Conservation (phyloP, 1,140 invertebrate species). For the Cardiocondyla obscurior region DNA sequence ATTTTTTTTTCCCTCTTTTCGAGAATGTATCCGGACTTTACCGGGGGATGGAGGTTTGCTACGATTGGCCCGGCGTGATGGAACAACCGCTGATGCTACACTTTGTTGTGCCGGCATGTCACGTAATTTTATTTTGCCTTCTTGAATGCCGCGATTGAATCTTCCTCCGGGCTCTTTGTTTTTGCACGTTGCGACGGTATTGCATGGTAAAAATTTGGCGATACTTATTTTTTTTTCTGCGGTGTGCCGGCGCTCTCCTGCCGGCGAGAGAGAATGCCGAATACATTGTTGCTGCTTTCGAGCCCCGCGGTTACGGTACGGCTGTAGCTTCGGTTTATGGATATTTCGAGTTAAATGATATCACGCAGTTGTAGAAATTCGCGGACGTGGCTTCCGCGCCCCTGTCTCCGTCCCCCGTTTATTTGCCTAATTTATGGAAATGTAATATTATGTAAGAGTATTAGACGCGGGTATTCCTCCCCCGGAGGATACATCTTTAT, state of each 20-base stretch:
- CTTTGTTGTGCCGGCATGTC: slow-evolving; percentile 63
- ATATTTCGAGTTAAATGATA: slow-evolving; percentile 56
- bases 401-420: not conserved
- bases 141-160: slow-evolving; percentile 60
- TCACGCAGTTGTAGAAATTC: slow-evolving; percentile 33
- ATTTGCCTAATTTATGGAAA: slow-evolving; percentile 10
- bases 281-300: slow-evolving; percentile 54
- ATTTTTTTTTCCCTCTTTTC: slow-evolving; percentile 84
- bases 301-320: slow-evolving; percentile 52
- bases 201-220: slow-evolving; percentile 54
- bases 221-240: slow-evolving; percentile 60
- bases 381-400: not conserved
- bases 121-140: slow-evolving; percentile 62
- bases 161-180: slow-evolving; percentile 56
- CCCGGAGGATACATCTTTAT: not conserved
- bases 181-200: slow-evolving; percentile 52
- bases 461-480: not conserved
- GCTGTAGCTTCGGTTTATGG: slow-evolving; percentile 52
- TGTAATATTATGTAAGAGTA: slow-evolving; percentile 21
- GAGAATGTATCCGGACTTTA: slow-evolving; percentile 83
- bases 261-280: slow-evolving; percentile 48
- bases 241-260: slow-evolving; percentile 41
- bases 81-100: slow-evolving; percentile 80
- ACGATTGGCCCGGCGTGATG: slow-evolving; percentile 81
- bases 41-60: slow-evolving; percentile 80